Conservation (phyloP, 2,888 invertebrate genomes). For the Spilosoma lubricipeda region DNA sequence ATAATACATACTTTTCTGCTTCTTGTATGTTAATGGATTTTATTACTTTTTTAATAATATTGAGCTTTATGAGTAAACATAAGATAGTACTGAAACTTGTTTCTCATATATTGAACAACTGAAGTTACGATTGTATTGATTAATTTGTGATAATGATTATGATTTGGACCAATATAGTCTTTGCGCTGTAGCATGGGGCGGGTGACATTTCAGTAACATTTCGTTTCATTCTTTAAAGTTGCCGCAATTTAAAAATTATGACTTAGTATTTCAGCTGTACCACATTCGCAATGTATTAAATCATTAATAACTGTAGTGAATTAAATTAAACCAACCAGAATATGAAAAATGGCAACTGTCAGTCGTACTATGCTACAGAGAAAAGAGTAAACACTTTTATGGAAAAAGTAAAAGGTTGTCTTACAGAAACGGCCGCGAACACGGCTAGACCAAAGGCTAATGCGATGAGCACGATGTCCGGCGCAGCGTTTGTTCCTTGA, state of each 20-base stretch:
- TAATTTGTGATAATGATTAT: neutral
- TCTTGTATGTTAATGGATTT: neutral
- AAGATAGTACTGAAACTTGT: neutral
- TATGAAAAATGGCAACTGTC: too few species aligned
- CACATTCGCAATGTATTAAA: too few species aligned
- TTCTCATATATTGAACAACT: neutral
- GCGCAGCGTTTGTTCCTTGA: slow-evolving; percentile 74
- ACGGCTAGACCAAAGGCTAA: slow-evolving; percentile 95
- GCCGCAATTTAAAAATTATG: too few species aligned
- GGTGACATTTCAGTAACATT: too few species aligned
- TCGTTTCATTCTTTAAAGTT: too few species aligned
- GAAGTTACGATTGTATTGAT: neutral
- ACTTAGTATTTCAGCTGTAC: too few species aligned
- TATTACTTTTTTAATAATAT: neutral
- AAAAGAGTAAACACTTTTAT: neutral
- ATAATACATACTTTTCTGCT: neutral
- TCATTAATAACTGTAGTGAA: too few species aligned
- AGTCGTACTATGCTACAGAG: too few species aligned
- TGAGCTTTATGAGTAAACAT: neutral
- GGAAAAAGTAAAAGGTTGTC: slow-evolving; percentile 46
- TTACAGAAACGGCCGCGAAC: slow-evolving; percentile 92
- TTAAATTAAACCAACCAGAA: too few species aligned
- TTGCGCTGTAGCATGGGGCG: too few species aligned
- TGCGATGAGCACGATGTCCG: slow-evolving; percentile 89
- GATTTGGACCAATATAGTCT: neutral